Evolutionary conservation across 2,888 invertebrate genomes (phyloP), one percentile per base, ranked within the genome.

Genomic region (Taphrorychus bicolor): DNA sequence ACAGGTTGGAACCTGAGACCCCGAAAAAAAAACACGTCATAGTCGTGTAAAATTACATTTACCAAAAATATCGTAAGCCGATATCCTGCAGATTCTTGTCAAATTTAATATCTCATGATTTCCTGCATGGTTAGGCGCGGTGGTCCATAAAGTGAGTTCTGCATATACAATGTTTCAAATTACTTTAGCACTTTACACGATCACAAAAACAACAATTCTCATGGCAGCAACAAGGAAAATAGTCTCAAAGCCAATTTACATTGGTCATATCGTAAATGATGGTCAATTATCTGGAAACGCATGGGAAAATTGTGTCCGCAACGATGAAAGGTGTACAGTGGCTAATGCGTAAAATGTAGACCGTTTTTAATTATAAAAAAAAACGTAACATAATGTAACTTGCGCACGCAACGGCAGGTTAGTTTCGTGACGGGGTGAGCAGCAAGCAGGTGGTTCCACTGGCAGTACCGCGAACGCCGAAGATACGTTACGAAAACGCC

Each of bases 341-440:
- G 32, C 45, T 7, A 51, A 18, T 22, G 64, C 56, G 53, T 68
- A 63, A 68, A 68, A 68, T 68, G 68, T 68, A 59, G 68, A 68
- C 63, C 68, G 68, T 68, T 68, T 68, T 68, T 68, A 68, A 68
- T 64, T 64, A 63, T 62, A 49, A 63, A 64, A 54, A 68, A 32
- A 19, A n/a, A 18, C 40, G 40, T 14, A 63, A 53, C 49, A 57
- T 64, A 62, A 62, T 52, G 51, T 54, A 18, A 41, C 40, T 48
- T 67, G 62, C 53, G 60, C 61, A 67, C 62, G 62, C 67, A 62
- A 63, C 41, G 62, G 67, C 61, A 62, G 67, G 61, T 66, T 57
- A 45, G n/a, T n/a, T 54, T 59, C 16, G 14, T 45, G 11, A 7
- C 18, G 45, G 45, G 45, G 45, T 45, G 45, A 14, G 45, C n/a